These are phyloP conservation scores for Epinotia demarniana DNA, from an alignment of 2,888 invertebrate species.

Conservation along the genomic window DNA sequence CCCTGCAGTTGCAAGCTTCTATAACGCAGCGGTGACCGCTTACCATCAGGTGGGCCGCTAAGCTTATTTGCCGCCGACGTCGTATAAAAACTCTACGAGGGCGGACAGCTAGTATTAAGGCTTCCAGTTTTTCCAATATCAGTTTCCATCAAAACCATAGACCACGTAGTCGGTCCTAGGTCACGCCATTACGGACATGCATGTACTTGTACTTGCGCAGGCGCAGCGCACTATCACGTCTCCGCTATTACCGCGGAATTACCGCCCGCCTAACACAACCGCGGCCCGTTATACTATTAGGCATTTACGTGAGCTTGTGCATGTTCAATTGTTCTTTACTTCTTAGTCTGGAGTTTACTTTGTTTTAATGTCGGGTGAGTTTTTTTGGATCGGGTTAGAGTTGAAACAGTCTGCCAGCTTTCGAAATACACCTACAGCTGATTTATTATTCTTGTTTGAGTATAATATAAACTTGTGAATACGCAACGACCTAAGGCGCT, in stretches of 20 bases:
- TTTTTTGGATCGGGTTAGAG: not conserved
- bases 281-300: constrained; percentile 29
- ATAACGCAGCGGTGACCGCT: too few relatives aligned
- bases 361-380: not conserved
- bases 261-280: constrained; percentile 18
- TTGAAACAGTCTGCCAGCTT: not conserved
- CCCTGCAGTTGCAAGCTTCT: too few relatives aligned
- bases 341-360: not conserved
- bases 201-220: constrained; percentile 32
- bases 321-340: too few relatives aligned
- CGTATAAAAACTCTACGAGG: not conserved
- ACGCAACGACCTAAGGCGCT: too few relatives aligned
- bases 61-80: too few relatives aligned
- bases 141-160: constrained; percentile 1
- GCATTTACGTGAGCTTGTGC: constrained; percentile 12
- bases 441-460: too few relatives aligned
- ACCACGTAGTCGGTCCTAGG: constrained; percentile 6
- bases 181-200: constrained; percentile 42
- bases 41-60: too few relatives aligned
- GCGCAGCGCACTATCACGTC: constrained; percentile 39
- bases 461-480: too few relatives aligned
- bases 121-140: not conserved
- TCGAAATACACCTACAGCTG: too few relatives aligned
- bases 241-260: constrained; percentile 31
- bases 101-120: not conserved